Percentiles rank a stretch among this genome's conserved stretches.
Conservation (phyloP, 2,888 invertebrate genomes). For the Drosophila phalerata region DNA sequence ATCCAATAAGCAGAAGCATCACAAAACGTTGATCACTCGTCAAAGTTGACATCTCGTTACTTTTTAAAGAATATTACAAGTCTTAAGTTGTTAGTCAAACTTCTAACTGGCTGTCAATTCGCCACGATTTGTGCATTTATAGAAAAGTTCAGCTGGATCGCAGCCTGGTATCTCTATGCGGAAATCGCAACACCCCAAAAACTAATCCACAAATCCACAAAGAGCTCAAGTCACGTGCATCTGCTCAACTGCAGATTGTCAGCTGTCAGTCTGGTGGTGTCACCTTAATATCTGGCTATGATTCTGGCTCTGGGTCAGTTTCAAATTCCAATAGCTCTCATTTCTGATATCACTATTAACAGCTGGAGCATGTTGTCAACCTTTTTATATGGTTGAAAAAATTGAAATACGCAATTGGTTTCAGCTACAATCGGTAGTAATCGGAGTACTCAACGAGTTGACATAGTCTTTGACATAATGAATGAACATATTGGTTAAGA, state of each 20-base stretch:
- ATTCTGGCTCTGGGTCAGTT: constrained; percentile 26
- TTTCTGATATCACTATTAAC: neutral
- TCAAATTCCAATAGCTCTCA: constrained; percentile 15
- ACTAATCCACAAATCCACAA: neutral
- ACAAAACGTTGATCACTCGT: constrained; percentile 46
- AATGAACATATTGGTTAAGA: constrained; percentile 9
- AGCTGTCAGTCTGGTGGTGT: constrained; percentile 17
- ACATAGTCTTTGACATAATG: neutral
- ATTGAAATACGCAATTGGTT: neutral
- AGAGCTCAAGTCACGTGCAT: constrained; percentile 32
- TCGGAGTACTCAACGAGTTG: neutral
- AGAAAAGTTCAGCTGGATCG: constrained; percentile 6
- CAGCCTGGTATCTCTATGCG: constrained; percentile 56
- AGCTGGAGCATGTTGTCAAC: neutral
- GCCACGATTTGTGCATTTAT: constrained; percentile 56
- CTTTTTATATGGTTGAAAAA: neutral
- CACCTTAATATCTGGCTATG: constrained; percentile 11
- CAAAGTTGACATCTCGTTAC: constrained; percentile 36
- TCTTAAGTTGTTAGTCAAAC: constrained; percentile 28
- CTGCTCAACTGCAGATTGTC: constrained; percentile 31
- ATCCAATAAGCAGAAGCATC: constrained; percentile 43
- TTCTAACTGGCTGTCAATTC: constrained; percentile 53
- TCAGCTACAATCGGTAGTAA: neutral
- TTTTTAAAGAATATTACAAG: neutral
- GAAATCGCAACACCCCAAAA: constrained; percentile 48